Percentiles rank a stretch among this genome's conserved stretches.
Conservation (phyloP, 2,113 vertebrate genomes). For the Leiothrix lutea region DNA sequence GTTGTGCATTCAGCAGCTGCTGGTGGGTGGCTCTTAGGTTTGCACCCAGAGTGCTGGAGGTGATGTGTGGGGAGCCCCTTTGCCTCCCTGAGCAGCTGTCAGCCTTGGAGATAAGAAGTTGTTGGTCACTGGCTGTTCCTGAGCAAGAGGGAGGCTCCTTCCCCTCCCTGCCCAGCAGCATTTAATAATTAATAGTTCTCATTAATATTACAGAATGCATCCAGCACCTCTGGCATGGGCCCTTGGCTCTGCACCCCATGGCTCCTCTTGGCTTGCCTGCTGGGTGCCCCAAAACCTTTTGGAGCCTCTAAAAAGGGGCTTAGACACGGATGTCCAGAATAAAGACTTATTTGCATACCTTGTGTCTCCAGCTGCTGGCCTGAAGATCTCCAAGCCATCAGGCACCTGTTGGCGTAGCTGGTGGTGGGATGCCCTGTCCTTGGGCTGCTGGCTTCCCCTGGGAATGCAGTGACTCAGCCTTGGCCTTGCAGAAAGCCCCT, state of each 20-base stretch:
- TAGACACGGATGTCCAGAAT: accelerated
- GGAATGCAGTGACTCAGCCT: background rate
- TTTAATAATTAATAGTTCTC: background rate
- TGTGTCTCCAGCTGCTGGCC: background rate
- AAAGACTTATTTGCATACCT: background rate
- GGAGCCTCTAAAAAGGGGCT: background rate
- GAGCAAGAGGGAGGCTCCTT: background rate
- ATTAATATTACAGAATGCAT: background rate
- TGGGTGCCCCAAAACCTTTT: background rate
- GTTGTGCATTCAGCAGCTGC: background rate
- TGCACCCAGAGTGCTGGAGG: background rate
- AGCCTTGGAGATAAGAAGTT: background rate
- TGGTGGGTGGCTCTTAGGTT: background rate
- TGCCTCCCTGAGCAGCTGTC: accelerated
- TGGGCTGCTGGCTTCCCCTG: background rate
- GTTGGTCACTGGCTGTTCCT: background rate
- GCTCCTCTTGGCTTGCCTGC: background rate
- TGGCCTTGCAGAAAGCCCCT: background rate
- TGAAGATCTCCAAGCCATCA: background rate
- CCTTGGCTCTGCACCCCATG: background rate
- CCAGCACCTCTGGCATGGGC: background rate
- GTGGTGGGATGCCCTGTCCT: background rate
- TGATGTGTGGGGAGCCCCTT: background rate
- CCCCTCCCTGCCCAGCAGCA: background rate
- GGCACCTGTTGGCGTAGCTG: background rate